Conservation (phyloP, 2,888 invertebrate genomes). For the Ferdinandea cuprea region DNA sequence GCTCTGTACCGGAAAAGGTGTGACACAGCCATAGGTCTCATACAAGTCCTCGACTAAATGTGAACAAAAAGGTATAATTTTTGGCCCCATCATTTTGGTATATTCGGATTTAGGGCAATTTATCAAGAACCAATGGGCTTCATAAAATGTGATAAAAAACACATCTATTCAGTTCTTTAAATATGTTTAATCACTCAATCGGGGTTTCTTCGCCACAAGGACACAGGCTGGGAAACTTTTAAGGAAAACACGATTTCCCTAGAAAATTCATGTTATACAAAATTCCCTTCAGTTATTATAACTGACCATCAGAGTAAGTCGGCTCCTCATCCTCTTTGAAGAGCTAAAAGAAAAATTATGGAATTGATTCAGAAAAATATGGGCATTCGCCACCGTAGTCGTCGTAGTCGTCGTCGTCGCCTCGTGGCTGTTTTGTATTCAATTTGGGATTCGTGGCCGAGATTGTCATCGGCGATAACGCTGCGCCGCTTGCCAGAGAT, state of each 20-base stretch:
- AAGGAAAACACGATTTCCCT: background rate
- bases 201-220: no score
- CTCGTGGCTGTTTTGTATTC: conserved; percentile 73
- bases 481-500: conserved; percentile 40
- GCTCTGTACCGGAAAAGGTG: no score
- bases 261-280: conserved; percentile 15
- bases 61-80: no score
- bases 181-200: no score
- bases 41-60: no score
- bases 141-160: no score
- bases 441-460: conserved; percentile 74
- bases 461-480: conserved; percentile 73
- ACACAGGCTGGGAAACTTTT: no score
- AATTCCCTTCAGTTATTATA: conserved; percentile 17
- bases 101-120: no score
- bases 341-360: conserved; percentile 63
- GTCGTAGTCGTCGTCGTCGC: conserved; percentile 40
- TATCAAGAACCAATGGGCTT: no score
- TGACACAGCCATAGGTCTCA: no score
- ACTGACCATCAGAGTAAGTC: conserved; percentile 19
- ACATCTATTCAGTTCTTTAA: no score
- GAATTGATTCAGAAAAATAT: conserved; percentile 74
- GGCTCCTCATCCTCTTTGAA: conserved; percentile 13
- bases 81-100: no score
- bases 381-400: conserved; percentile 60